phyloP scores from a whole-genome alignment of 2,888 invertebrate genomes.

The Epinotia ramella region DNA sequence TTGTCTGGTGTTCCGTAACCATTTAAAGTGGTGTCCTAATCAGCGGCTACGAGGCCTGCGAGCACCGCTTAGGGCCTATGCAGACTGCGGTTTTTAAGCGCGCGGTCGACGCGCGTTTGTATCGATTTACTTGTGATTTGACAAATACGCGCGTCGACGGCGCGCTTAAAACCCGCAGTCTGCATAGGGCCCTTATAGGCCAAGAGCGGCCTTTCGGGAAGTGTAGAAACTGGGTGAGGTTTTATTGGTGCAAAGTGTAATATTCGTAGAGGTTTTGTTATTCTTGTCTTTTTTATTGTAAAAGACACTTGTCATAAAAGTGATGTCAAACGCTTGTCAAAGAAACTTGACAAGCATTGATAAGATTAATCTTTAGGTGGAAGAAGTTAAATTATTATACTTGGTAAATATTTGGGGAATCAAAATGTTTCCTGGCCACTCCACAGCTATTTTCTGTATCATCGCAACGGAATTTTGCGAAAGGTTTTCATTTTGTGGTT shows the following conservation, averaged over 20 bases:
- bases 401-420: neutral
- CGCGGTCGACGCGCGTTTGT: too few relatives aligned
- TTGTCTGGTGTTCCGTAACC: too few relatives aligned
- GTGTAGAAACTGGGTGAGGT: neutral
- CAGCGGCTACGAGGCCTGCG: too few relatives aligned
- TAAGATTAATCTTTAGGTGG: neutral
- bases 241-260: neutral
- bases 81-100: too few relatives aligned
- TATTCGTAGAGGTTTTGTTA: neutral
- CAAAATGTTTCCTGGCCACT: conserved; percentile 71
- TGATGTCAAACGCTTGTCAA: neutral
- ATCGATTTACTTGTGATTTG: too few relatives aligned
- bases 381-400: neutral
- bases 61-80: too few relatives aligned
- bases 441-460: conserved; percentile 91
- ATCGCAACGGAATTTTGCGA: conserved; percentile 95
- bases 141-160: too few relatives aligned
- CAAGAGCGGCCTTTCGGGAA: neutral
- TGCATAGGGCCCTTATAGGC: too few relatives aligned
- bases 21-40: too few relatives aligned
- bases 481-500: conserved; percentile 93
- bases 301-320: neutral
- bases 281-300: neutral
- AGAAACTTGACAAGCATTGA: neutral
- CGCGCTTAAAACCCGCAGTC: too few relatives aligned